Conservation (phyloP, 1,140 invertebrate genomes). For the Drosophila gunungcola region DNA sequence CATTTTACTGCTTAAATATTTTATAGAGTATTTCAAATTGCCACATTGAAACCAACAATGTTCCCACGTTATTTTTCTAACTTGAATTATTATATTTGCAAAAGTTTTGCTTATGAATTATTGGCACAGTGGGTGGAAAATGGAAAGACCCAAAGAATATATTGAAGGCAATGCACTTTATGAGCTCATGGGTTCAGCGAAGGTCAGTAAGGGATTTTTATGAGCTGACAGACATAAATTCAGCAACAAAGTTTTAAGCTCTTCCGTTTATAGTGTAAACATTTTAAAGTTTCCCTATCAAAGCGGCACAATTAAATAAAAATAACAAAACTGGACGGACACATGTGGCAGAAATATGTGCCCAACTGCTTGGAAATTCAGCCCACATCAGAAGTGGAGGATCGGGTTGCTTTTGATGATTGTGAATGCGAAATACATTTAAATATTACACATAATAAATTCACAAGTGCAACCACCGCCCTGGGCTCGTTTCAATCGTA, state of each 20-base stretch:
- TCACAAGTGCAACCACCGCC: constrained; percentile 26
- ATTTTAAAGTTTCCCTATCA: background rate
- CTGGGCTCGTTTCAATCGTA: constrained; percentile 19
- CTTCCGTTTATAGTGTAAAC: background rate
- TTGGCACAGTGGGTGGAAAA: constrained; percentile 27
- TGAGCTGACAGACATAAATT: constrained; percentile 7
- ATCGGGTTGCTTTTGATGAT: constrained; percentile 53
- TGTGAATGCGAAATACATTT: constrained; percentile 56
- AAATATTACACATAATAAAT: constrained; percentile 62
- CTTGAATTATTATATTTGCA: constrained; percentile 77
- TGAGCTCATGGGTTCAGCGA: constrained; percentile 36
- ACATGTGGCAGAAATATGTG: constrained; percentile 37
- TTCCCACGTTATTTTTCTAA: constrained; percentile 42
- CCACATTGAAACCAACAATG: background rate
- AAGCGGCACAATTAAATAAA: constrained; percentile 7
- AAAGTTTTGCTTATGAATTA: constrained; percentile 79
- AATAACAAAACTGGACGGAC: constrained; percentile 3
- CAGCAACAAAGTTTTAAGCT: constrained; percentile 10
- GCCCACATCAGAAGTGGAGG: constrained; percentile 3
- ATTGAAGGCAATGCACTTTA: constrained; percentile 58
- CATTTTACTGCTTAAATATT: no score
- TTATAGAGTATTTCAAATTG: background rate
- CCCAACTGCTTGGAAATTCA: constrained; percentile 28
- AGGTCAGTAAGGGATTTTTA: constrained; percentile 40
- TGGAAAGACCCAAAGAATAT: background rate